Evolutionary conservation across 2,113 vertebrate species (phyloP), one percentile per base, ranked within the genome.

Genomic region (Tor tambroides): DNA sequence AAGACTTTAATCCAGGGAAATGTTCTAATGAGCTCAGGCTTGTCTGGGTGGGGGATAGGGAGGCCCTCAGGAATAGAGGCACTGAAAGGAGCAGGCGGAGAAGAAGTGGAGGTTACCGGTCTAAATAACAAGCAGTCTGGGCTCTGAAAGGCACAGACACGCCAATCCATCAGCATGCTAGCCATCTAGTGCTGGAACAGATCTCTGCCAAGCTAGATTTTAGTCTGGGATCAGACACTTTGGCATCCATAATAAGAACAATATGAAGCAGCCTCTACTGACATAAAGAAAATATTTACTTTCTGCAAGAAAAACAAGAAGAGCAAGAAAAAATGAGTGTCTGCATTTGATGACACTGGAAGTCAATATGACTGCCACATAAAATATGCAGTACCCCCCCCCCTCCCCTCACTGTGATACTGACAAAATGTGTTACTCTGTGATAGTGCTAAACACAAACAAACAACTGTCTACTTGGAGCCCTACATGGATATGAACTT

Each of bases 21-120:
- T 71, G 41, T 91, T 92, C 89, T 90, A 93, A 91, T 92, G 88
- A 92, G 88, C 87, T 93, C 88, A 92, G 87, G 67, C 80, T 89
- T 89, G 86, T 92, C 91, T 89, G 81, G 86, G 87, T 89, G 89
- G 90, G 81, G 91, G 86, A 86, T 84, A 87, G 59, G 41, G 82
- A 54, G 56, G 88, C 83, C 84, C 75, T 91, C 69, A 59, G 80
- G 74, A 85, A 75, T 74, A 71, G 38, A 78, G 88, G 21, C 79
- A 86, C 86, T 38, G 80, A 84, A 67, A 61, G 71, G 74, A 72
- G 85, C 28, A 75, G 43, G 75, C 26, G 6, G 87, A 88, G 83
- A 78, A 72, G 75, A 84, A 30, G 61, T 67, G 76, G 89, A 88
- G 83, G 81, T 85, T 80, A 85, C 76, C 82, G 46, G 26, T 80